Base-by-base conservation (phyloP, 1,140 invertebrate genomes). In the Agrypnia vestita region DNA sequence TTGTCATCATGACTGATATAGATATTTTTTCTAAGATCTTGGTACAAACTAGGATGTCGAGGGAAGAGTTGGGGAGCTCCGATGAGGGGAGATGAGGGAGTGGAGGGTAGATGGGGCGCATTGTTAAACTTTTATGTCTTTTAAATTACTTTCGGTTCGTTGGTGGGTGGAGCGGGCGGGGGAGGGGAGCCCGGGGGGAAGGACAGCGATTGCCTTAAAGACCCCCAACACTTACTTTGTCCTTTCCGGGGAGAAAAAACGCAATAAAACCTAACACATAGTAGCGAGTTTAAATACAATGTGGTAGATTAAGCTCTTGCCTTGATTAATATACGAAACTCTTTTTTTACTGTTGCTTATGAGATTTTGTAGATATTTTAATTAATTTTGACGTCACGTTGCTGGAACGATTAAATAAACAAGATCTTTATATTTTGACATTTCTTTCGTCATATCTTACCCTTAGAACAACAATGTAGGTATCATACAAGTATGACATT, bases 81-180 rank as follows among this genome's bases (percentile, higher is more conserved):
- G 44, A n/a, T 21, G 44, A 21, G n/a, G 19, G 64, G n/a, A 15
- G 44, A 17, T 69, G 46, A 19, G 44, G 64, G 46, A 69, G 55
- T 4, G 19, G 61, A 15, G 69, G 49, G 25, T 35, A 35, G 25
- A 35, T 35, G 25, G 71, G 72, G 80, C 53, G 13, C 71, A 82
- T 76, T 82, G 81, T 82, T 82, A 82, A 82, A 82, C 81, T 82
- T 82, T 82, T 82, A 82, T 82, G 78, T 82, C 77, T 79, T 79
- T 82, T 82, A 82, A 79, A 82, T 82, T 82, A 82, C 81, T 82
- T 82, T 77, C 71, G 51, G 75, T 62, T 64, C 19, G 69, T 59
- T 17, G 15, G 35, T 35, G 67, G 44, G 35, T 12, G 56, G 13
- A 43, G 64, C 64, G 0, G n/a, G n/a, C 12, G 62, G 62, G 62